Conservation (phyloP, 2,113 vertebrate genomes). For the Hypanus sabinus region DNA sequence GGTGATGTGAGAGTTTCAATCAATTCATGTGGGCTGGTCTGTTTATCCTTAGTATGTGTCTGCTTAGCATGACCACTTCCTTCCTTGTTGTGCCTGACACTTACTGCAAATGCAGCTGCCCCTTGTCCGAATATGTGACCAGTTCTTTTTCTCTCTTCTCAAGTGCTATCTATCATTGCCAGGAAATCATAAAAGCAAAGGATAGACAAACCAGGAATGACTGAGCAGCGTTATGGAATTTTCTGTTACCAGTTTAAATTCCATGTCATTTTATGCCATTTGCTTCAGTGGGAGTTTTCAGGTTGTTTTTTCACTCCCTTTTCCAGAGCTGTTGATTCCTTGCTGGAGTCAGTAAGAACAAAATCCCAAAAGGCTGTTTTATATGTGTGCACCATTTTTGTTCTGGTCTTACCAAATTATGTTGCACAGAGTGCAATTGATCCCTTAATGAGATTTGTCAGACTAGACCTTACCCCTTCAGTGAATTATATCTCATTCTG, state of each 20-base stretch:
- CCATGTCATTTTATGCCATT: background rate
- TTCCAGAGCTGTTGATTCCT: background rate
- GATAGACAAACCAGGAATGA: background rate
- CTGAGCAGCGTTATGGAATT: background rate
- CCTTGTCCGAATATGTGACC: slow-evolving; percentile 53
- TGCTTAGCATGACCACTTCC: slow-evolving; percentile 48
- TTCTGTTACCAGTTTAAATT: background rate
- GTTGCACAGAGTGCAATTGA: background rate
- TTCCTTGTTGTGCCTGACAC: slow-evolving; percentile 54
- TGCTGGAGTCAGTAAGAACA: background rate
- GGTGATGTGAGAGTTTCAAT: slow-evolving; percentile 43
- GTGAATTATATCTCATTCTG: background rate
- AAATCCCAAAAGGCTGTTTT: background rate
- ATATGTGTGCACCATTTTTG: background rate
- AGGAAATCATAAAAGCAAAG: background rate
- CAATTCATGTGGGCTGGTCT: slow-evolving; percentile 49
- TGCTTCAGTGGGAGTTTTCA: background rate
- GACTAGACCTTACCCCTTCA: background rate
- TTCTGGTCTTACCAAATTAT: background rate
- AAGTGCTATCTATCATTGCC: slow-evolving; percentile 53
- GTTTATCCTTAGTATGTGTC: slow-evolving; percentile 62
- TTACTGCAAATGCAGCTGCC: slow-evolving; percentile 47
- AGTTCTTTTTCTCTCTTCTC: slow-evolving; percentile 49
- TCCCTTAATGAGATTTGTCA: background rate
- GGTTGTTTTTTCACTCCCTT: background rate